phyloP scores from a whole-genome alignment of 2,797 vertebrate species.

The Ficedula albicollis region DNA sequence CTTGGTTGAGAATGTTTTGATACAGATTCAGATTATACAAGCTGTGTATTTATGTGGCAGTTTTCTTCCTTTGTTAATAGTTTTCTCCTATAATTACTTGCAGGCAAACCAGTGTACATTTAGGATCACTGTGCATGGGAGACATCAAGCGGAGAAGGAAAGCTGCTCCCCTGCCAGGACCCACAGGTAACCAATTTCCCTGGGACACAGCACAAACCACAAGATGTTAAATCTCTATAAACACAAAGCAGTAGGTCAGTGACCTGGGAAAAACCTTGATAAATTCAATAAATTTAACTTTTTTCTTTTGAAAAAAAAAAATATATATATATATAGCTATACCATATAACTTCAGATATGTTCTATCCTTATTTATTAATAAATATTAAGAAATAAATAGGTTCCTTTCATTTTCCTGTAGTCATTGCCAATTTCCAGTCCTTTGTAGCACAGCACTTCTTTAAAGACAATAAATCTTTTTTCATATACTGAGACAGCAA shows the following conservation, averaged over 20 bases:
- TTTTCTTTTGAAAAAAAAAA: too few species aligned
- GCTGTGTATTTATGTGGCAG: slow-evolving; percentile 67
- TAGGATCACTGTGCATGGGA: slow-evolving; percentile 94
- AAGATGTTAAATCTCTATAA: slow-evolving; percentile 34
- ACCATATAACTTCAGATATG: background rate
- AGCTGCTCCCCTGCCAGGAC: slow-evolving; percentile 90
- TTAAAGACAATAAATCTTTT: background rate
- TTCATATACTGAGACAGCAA: background rate
- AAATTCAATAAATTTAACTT: slow-evolving; percentile 8
- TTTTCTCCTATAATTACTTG: slow-evolving; percentile 81
- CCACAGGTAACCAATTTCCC: slow-evolving; percentile 83
- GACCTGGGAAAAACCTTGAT: background rate
- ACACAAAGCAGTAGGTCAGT: slow-evolving; percentile 28
- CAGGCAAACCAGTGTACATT: slow-evolving; percentile 97
- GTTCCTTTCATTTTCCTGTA: background rate
- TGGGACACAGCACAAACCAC: background rate
- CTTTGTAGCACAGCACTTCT: background rate
- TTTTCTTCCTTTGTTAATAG: slow-evolving; percentile 74
- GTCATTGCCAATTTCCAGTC: background rate
- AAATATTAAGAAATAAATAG: background rate
- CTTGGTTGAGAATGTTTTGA: slow-evolving; percentile 75
- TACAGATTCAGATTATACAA: slow-evolving; percentile 74
- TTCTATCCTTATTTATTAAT: slow-evolving; percentile 1
- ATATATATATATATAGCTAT: too few species aligned
- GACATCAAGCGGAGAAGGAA: slow-evolving; percentile 98